These are phyloP conservation scores for Odocoileus hemionus DNA, from an alignment of 2,113 vertebrate species.

Conservation along the genomic window DNA sequence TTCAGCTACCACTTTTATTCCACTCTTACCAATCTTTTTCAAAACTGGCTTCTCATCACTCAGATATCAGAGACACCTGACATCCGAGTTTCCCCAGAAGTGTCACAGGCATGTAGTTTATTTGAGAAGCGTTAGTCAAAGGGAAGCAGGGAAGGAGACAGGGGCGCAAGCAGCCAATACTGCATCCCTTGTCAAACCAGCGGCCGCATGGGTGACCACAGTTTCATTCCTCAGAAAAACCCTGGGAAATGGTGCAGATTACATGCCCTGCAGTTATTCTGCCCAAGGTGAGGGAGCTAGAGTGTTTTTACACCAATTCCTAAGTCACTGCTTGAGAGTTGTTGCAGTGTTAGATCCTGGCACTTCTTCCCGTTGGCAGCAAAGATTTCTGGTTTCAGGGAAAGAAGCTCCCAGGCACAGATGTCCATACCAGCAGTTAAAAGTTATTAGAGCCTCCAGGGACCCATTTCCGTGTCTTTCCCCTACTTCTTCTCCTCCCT, in stretches of 20 bases:
- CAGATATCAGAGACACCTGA: neutral
- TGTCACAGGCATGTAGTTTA: neutral
- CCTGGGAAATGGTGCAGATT: neutral
- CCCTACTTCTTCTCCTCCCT: neutral
- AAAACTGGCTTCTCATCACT: neutral
- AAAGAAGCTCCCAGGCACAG: neutral
- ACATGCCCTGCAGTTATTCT: neutral
- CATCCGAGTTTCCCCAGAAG: neutral
- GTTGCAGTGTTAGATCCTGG: neutral
- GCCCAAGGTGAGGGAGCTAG: neutral
- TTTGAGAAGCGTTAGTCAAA: neutral
- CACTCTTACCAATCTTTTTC: neutral
- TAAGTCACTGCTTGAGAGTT: neutral
- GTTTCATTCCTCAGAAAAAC: neutral
- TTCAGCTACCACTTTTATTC: neutral
- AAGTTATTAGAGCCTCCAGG: neutral
- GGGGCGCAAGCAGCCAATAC: neutral
- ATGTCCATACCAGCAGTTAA: no score
- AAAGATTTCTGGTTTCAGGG: neutral
- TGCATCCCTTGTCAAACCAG: neutral
- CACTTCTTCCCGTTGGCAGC: neutral
- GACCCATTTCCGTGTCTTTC: neutral
- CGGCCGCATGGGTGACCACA: fast-evolving
- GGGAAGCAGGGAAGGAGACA: neutral
- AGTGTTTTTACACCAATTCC: fast-evolving